Base-by-base conservation (phyloP, 2,888 invertebrate species). In the Eupithecia inturbata region DNA sequence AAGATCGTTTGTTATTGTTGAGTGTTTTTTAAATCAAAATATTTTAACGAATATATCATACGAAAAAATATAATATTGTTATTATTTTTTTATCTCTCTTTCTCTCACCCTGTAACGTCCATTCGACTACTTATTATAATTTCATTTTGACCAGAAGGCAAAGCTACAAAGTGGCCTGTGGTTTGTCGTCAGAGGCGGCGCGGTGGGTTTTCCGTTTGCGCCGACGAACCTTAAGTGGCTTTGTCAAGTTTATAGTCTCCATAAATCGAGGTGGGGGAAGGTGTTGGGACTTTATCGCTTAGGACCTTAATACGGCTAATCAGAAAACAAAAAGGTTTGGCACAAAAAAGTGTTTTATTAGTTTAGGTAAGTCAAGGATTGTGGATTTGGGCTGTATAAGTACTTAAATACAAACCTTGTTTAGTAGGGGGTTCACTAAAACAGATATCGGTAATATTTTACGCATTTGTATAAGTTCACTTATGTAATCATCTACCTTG, bases 201-300 rank as follows among this genome's bases (percentile, higher is more conserved):
- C 45, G 45, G 45, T 0, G 10, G 22, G 39, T 66, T 22, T 10
- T 22, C 39, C 36, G 66, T 66, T 36, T 66, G 66, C 22, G 26
- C 64, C 64, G 64, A 64, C 66, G 26, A 39, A 73, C 79, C 79
- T 82, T 83, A 85, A 87, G 82, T 84, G 81, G 82, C 82, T 78
- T 84, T 82, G 82, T 84, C 82, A 85, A 82, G 82, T 84, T 87
- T 84, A 85, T 85, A 80, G 82, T 82, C 79, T 77, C 76, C 82
- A 82, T 84, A 84, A 87, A 87, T 85, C 82, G 78, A 66, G 39
- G 66, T 39, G 39, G 22, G 62, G 66, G 14, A 39, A 66, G 66
- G 66, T 66, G 66, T 36, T 22, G 39, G 66, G 36, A 41, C 66
- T 66, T 66, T 66, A 66, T 66, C 66, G 66, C 39, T 66, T 69